Evolutionary conservation across 2,888 invertebrate genomes (phyloP).

Genomic region (Torymus auratus): DNA sequence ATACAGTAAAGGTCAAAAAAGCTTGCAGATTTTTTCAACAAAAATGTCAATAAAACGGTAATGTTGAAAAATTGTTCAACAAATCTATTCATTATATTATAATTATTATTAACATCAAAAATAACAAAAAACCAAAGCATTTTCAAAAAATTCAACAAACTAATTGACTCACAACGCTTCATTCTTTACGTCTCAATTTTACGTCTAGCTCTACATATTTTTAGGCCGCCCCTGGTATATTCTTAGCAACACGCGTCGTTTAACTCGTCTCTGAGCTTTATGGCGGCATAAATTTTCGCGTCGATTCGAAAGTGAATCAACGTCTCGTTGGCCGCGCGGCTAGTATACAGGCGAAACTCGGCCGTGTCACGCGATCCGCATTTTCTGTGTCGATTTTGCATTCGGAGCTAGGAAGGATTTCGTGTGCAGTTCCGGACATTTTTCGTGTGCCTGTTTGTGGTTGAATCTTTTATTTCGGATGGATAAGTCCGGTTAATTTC

Average conservation of each 20-base stretch:
- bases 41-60: no score
- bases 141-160: no score
- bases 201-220: neutral
- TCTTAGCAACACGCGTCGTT: neutral
- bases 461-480: neutral
- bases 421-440: neutral
- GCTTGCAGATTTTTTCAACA: no score
- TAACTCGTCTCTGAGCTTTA: constrained; percentile 14
- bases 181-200: no score
- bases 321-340: neutral
- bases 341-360: neutral
- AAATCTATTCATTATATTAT: no score
- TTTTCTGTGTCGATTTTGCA: constrained; percentile 11
- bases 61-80: no score
- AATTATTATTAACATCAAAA: no score
- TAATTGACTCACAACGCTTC: no score
- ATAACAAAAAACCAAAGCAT: no score
- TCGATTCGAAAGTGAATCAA: constrained; percentile 46
- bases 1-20: no score
- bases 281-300: constrained; percentile 39
- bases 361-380: constrained; percentile 19
- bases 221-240: constrained; percentile 2
- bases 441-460: neutral
- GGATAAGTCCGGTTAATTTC: no score
- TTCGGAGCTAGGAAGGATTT: constrained; percentile 2